Conservation (phyloP, 2,888 invertebrate species). For the Drosophila borborema region DNA sequence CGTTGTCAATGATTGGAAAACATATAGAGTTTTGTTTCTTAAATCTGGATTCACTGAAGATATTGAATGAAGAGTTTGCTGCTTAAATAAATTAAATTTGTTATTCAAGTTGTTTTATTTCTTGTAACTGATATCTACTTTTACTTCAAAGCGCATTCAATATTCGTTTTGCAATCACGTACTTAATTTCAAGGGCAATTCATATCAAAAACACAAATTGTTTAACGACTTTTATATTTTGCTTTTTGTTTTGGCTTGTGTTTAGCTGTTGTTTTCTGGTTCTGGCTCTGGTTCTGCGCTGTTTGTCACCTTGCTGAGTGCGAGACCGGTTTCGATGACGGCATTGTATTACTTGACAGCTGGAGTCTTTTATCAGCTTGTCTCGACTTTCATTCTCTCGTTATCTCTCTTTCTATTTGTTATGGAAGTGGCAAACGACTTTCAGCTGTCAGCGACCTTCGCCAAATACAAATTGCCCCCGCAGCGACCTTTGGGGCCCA, state of each 20-base stretch:
- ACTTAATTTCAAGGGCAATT: slow-evolving; percentile 66
- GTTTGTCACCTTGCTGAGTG: slow-evolving; percentile 68
- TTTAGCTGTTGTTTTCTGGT: slow-evolving; percentile 32
- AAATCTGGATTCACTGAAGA: neutral
- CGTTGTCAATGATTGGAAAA: neutral
- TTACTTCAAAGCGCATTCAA: neutral
- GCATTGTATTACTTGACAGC: slow-evolving; percentile 55
- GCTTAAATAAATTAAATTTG: neutral
- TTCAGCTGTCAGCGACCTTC: slow-evolving; percentile 34
- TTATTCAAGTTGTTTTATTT: neutral
- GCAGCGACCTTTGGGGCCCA: slow-evolving; percentile 13
- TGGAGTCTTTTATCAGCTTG: slow-evolving; percentile 60
- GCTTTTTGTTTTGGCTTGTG: slow-evolving; percentile 28
- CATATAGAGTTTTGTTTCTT: neutral
- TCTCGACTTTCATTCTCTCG: slow-evolving; percentile 27
- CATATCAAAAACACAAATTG: slow-evolving; percentile 68
- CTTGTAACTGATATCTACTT: neutral
- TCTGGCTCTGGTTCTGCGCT: slow-evolving; percentile 36
- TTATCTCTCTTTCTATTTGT: slow-evolving; percentile 10
- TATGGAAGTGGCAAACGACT: slow-evolving; percentile 49
- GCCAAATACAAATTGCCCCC: slow-evolving; percentile 57
- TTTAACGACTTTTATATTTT: slow-evolving; percentile 65
- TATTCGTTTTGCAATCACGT: slow-evolving; percentile 8
- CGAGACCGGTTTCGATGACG: slow-evolving; percentile 52
- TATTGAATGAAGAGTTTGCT: neutral